Evolutionary conservation across 2,113 vertebrate genomes (phyloP).

Genomic region (Leiothrix lutea): DNA sequence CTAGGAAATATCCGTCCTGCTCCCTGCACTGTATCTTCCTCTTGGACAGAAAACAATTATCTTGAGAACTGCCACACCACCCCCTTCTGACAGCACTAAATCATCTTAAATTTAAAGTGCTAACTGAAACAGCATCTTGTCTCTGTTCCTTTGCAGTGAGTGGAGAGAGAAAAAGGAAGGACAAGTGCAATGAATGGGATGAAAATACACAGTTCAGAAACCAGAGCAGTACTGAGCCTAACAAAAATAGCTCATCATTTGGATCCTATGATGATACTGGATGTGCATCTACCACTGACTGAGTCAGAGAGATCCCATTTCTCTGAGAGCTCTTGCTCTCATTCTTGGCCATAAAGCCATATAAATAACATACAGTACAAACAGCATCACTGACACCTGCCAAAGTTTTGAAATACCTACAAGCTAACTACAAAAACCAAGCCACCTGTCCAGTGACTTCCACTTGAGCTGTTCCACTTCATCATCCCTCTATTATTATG

Average conservation of each 20-base stretch:
- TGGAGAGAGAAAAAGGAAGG: not conserved
- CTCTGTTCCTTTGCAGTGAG: not conserved
- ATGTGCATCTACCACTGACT: not conserved
- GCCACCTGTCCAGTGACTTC: slow-evolving; percentile 22
- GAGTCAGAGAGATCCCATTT: slow-evolving; percentile 36
- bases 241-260: slow-evolving; percentile 34
- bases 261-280: slow-evolving; percentile 1
- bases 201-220: slow-evolving; percentile 1
- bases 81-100: not conserved
- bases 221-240: not conserved
- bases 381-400: not conserved
- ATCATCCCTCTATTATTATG: not conserved
- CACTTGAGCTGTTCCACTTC: slow-evolving; percentile 17
- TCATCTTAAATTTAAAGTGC: not conserved
- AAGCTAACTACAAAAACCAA: slow-evolving; percentile 30
- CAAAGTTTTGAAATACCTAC: slow-evolving; percentile 44
- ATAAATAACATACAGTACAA: slow-evolving; percentile 9
- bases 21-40: not conserved
- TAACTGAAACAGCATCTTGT: not conserved
- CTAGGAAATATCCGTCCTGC: not conserved
- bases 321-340: slow-evolving; percentile 14
- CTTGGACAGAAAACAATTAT: not conserved
- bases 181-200: not conserved
- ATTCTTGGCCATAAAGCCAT: slow-evolving; percentile 9
- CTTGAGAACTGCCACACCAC: not conserved